Evolutionary conservation across 2,888 invertebrate genomes (phyloP), one percentile per base, ranked within the genome.

Genomic region (Lacanobia oleracea): DNA sequence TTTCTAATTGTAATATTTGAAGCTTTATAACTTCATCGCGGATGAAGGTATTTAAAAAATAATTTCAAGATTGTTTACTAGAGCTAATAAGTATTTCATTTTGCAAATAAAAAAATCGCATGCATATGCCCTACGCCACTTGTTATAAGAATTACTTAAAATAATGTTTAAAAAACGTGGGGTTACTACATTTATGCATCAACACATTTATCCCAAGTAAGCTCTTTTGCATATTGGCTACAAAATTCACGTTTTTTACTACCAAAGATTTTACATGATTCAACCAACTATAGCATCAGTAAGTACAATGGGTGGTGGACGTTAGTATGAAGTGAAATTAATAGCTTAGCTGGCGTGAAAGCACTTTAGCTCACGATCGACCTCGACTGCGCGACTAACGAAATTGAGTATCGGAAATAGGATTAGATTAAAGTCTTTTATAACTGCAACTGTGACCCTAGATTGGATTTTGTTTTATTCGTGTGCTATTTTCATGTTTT

Each of bases 361-460:
- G 85, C 85, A 77, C 80, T 85, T 82, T 74, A 77, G 75, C 82
- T 76, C 73, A 61, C 77, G 65, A 76, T 77, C 79, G 81, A 81
- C 73, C 70, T 78, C 85, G 78, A 82, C 79, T 85, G 79, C 62
- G 75, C 82, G 81, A 83, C 86, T 82, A 87, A 84, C 78, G 80
- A 86, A 86, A 88, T 84, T 83, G 87, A 86, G 83, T 89, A 88
- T 89, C 82, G 88, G 88, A 87, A 88, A 88, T 82, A 75, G 89
- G 79, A 89, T 90, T 88, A 88, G 86, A 89, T 88, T 88, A 86
- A 71, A 86, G 81, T 85, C 83, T 86, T 88, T 85, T 87, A 87
- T 81, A 85, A 83, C 86, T 88, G 85, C 82, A 84, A 77, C 82
- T 82, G 86, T 80, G 83, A 83, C 82, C 78, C 81, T 70, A 71